phyloP scores from a whole-genome alignment of 2,797 vertebrate genomes.

The Odontamblyopus rebecca region DNA sequence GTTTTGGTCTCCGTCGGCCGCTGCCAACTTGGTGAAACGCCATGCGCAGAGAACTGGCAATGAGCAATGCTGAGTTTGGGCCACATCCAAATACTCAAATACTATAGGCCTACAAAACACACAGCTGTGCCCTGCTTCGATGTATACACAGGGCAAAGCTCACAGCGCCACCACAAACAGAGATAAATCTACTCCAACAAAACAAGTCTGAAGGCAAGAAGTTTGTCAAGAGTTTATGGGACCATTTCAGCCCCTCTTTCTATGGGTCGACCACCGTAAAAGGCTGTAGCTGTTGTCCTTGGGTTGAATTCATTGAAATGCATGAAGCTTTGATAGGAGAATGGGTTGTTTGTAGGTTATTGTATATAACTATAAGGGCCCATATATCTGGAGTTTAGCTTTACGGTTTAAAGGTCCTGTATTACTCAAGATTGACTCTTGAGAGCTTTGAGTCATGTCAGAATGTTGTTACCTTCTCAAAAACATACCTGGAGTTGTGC shows the following conservation, averaged over 20 bases:
- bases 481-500: too few relatives aligned
- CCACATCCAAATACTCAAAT: constrained; percentile 23
- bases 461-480: too few relatives aligned
- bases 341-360: neutral
- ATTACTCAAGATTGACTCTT: too few relatives aligned
- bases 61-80: constrained; percentile 39
- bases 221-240: neutral
- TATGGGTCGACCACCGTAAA: neutral
- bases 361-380: neutral
- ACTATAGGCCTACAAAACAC: constrained; percentile 41
- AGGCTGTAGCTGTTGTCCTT: neutral
- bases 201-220: neutral
- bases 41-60: constrained; percentile 49
- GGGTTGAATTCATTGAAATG: neutral
- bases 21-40: constrained; percentile 58
- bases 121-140: constrained; percentile 44
- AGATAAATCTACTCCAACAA: constrained; percentile 10
- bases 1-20: constrained; percentile 30
- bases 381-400: neutral
- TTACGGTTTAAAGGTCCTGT: neutral
- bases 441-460: too few relatives aligned
- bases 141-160: constrained; percentile 14
- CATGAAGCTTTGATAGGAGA: neutral
- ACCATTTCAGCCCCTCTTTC: neutral
- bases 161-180: neutral